phyloP scores from a whole-genome alignment of 1,140 invertebrate genomes.

The Drosophila melanogaster region Release_6_plus_ISO1_MT NT_033779.5:9525001-9525500 shows the following conservation, averaged over 20 bases:
- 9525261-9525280: constrained; percentile 18
- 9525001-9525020: constrained; percentile 8
- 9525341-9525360: neutral
- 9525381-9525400: constrained; percentile 20
- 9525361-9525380: constrained; percentile 2
- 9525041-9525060: constrained; percentile 65
- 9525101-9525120: constrained; percentile 74
- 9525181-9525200: constrained; percentile 77
- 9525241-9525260: constrained; percentile 48
- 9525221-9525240: constrained; percentile 7
- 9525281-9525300: constrained; percentile 11
- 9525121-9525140: constrained; percentile 61
- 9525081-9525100: constrained; percentile 1
- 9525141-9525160: constrained; percentile 44
- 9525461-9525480: constrained; percentile 15
- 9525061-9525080: constrained; percentile 33
- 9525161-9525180: constrained; percentile 48
- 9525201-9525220: constrained; percentile 49
- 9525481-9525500: constrained; percentile 6
- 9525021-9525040: constrained; percentile 27
- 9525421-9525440: constrained; percentile 9
- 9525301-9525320: neutral
- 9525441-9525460: constrained; percentile 7
- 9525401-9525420: constrained; percentile 14
- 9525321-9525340: constrained; percentile 22